Base-by-base conservation (phyloP, 2,888 invertebrate species). In the Amphipyra tragopoginis region DNA sequence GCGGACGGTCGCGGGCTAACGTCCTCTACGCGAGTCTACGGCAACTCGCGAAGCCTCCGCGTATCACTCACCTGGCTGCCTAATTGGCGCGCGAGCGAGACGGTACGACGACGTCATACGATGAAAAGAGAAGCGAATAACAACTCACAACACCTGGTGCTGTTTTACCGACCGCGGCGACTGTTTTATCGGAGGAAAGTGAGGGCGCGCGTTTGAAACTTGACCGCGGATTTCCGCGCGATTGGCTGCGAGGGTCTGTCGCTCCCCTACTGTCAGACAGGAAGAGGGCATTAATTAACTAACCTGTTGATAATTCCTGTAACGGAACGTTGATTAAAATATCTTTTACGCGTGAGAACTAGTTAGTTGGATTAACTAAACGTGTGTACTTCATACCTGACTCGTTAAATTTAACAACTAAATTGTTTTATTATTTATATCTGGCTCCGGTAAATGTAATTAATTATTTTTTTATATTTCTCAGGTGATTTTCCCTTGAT, bases 171-270 rank as follows among this genome's bases (percentile, higher is more conserved):
- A 88, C 85, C 54, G 6, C 2, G 44, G 40, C 43, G 52, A 64
- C 86, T 87, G 87, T 75, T 88, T 86, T 77, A 82, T 73, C 84
- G 77, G 74, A 66, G 61, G 65, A 63, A 50, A 50, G 66, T 51
- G 61, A 79, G 77, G 80, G 85, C 84, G 84, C 81, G 79, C 71
- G 79, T 86, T 88, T 85, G 86, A 87, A 89, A 88, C 84, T 86
- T 77, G 86, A 81, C 75, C 71, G 77, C 87, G 93, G 93, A 94
- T 91, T 92, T 90, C 88, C 93, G 92, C 90, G 81, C 89, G 83
- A 83, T 76, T 91, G 88, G 73, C 61, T 83, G 78, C 74, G 80
- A 86, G 90, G 81, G 90, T 59, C 72, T 56, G 76, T 65, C 64
- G 74, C 75, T 78, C 77, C 80, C 80, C 81, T 78, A 71, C 70